A percentile compares a stretch with the other conserved stretches of the same genome.
Conservation (phyloP, 2,888 invertebrate genomes). For the Ferrisia virgata region DNA sequence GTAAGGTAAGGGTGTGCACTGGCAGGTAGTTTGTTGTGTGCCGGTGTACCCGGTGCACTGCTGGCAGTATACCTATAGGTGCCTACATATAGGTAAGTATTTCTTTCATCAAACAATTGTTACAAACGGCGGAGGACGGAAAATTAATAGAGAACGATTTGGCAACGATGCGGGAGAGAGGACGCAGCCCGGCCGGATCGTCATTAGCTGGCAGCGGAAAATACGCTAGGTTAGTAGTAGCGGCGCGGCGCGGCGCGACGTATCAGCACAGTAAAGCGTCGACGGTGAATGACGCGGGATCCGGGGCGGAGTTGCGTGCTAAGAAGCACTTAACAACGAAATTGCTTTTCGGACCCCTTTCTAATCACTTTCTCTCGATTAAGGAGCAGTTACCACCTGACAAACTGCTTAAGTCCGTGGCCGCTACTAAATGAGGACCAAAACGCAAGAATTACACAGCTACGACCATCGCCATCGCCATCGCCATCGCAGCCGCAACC, state of each 20-base stretch:
- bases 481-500: too few relatives aligned
- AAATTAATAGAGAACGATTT: slow-evolving; percentile 39
- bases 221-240: not conserved
- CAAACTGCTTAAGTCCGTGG: slow-evolving; percentile 20
- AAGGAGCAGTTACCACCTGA: slow-evolving; percentile 38
- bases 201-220: slow-evolving; percentile 23
- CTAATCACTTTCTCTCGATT: slow-evolving; percentile 32
- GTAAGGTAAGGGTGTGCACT: not conserved
- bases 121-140: not conserved
- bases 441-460: not conserved
- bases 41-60: not conserved
- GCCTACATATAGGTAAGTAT: too few relatives aligned
- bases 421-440: slow-evolving; percentile 11
- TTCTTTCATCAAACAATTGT: slow-evolving; percentile 21
- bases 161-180: slow-evolving; percentile 27
- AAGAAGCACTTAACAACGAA: slow-evolving; percentile 39
- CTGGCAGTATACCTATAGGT: too few relatives aligned
- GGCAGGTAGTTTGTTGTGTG: not conserved
- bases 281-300: not conserved
- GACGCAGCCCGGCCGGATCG: not conserved
- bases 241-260: not conserved
- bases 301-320: slow-evolving; percentile 17
- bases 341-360: slow-evolving; percentile 37
- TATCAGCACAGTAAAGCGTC: too few relatives aligned
- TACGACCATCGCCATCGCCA: too few relatives aligned